Conservation (phyloP, 2,797 vertebrate genomes). For the Poeciliopsis turneri region DNA sequence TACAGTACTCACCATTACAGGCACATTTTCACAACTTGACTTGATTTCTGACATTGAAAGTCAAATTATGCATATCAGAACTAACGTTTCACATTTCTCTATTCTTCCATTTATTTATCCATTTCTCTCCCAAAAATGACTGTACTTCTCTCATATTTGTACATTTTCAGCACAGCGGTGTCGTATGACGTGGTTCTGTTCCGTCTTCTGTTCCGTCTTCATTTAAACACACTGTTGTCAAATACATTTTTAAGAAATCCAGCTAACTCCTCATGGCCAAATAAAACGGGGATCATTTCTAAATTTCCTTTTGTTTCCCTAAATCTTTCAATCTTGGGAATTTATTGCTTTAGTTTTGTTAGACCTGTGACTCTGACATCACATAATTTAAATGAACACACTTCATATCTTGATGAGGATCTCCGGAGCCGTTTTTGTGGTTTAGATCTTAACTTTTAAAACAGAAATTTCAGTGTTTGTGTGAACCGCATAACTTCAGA, state of each 20-base stretch:
- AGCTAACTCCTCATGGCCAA: neutral
- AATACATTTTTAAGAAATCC: no score
- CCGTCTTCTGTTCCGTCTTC: no score
- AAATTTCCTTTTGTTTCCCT: neutral
- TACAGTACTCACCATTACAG: neutral
- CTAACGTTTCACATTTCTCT: neutral
- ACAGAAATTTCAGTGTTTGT: neutral
- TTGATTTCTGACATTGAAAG: neutral
- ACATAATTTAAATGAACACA: neutral
- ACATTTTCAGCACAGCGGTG: neutral
- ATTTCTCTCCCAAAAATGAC: neutral
- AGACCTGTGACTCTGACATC: neutral
- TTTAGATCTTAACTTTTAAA: neutral
- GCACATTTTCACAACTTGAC: neutral
- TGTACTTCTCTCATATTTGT: neutral
- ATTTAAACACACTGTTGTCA: no score
- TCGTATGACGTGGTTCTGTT: no score
- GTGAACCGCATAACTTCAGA: neutral
- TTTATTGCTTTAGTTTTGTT: neutral
- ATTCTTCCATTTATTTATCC: neutral
- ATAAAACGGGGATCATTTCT: neutral
- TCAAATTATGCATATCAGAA: neutral
- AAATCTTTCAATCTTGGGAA: neutral
- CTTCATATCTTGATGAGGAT: neutral
- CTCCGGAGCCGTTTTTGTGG: neutral